phyloP scores from a whole-genome alignment of 1,140 invertebrate genomes.

The Patella vulgata region DNA sequence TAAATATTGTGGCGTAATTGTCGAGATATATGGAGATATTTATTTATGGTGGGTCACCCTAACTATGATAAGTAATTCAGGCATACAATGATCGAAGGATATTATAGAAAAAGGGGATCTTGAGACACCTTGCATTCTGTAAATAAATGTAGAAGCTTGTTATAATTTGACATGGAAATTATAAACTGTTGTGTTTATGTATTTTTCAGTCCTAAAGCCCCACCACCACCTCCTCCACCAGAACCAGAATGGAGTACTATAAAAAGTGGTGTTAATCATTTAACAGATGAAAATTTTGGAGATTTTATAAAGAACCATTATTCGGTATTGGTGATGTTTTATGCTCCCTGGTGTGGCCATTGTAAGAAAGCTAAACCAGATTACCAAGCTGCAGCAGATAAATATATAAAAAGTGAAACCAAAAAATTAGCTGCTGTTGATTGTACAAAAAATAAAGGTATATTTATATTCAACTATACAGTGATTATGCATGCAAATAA shows the following conservation, averaged over 20 bases:
- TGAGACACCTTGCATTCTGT: no score
- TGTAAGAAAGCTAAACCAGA: slow-evolving; percentile 88
- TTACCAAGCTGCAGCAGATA: slow-evolving; percentile 79
- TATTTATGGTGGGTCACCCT: no score
- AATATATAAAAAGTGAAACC: slow-evolving; percentile 69
- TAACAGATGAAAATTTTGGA: slow-evolving; percentile 70
- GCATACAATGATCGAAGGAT: no score
- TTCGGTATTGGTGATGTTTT: slow-evolving; percentile 58
- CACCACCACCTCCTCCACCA: slow-evolving; percentile 56
- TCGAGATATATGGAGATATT: no score
- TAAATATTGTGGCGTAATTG: no score
- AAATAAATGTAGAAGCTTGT: no score
- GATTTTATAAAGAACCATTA: slow-evolving; percentile 52
- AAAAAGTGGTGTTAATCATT: slow-evolving; percentile 66
- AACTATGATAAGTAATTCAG: no score
- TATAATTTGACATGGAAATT: no score
- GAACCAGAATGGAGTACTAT: slow-evolving; percentile 66
- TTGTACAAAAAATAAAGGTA: slow-evolving; percentile 74
- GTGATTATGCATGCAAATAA: background rate
- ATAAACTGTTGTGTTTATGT: no score
- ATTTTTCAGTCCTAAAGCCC: slow-evolving; percentile 66
- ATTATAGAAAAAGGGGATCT: no score
- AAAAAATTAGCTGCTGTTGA: slow-evolving; percentile 81
- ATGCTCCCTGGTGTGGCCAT: slow-evolving; percentile 79
- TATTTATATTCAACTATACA: background rate